These are phyloP conservation scores for Luperina nickerlii DNA, from an alignment of 2,888 invertebrate species.

Conservation along the genomic window DNA sequence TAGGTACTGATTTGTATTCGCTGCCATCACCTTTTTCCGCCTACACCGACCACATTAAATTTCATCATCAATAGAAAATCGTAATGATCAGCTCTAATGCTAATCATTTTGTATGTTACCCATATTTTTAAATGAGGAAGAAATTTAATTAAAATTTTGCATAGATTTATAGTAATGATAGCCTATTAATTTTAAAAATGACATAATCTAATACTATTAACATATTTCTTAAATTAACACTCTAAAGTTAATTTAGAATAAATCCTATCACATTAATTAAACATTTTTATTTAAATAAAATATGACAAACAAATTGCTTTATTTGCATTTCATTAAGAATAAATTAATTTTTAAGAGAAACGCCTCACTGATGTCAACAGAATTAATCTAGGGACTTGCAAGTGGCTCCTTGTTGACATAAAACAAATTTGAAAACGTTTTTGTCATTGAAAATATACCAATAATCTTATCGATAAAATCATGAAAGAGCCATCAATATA, in stretches of 20 bases:
- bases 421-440: background rate
- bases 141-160: conserved; percentile 22
- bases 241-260: conserved; percentile 33
- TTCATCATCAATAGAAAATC: background rate
- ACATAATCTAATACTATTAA: conserved; percentile 41
- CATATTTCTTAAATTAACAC: conserved; percentile 49
- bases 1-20: background rate
- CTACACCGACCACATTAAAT: background rate
- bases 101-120: background rate
- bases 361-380: background rate
- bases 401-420: background rate
- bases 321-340: conserved; percentile 44
- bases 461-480: background rate
- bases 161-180: conserved; percentile 35
- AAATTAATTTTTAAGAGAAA: conserved; percentile 20
- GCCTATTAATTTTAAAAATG: conserved; percentile 2
- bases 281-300: conserved; percentile 39
- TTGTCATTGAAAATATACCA: background rate
- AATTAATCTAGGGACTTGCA: background rate
- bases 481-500: background rate
- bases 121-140: background rate
- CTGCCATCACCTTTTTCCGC: background rate
- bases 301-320: conserved; percentile 48
- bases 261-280: conserved; percentile 58
- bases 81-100: background rate